A percentile compares a stretch with the other conserved stretches of the same genome.
phyloP scores from a whole-genome alignment of 2,113 vertebrate species.

The Crotalus helleri region DNA sequence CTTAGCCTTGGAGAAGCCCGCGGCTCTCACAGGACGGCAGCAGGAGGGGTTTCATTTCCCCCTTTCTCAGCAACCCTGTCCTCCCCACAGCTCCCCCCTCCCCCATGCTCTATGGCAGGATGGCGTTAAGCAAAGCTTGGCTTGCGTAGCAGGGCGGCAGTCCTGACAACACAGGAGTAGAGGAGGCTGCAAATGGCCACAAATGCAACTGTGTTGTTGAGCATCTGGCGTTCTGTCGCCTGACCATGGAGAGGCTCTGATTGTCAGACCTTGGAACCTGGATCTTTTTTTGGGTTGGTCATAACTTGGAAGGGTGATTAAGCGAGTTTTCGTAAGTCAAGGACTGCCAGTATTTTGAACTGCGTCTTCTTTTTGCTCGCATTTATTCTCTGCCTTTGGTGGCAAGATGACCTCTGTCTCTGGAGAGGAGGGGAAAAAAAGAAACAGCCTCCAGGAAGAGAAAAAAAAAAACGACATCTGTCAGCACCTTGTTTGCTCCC shows the following conservation, averaged over 20 bases:
- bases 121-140: neutral
- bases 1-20: no score
- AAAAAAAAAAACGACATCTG: neutral
- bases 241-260: neutral
- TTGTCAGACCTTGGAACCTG: neutral
- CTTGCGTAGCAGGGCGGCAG: neutral
- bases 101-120: neutral
- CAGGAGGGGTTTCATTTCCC: no score
- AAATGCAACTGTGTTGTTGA: neutral
- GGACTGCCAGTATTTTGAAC: neutral
- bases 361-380: neutral
- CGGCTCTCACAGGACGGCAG: neutral
- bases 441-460: slow-evolving; percentile 17
- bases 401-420: accelerated
- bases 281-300: neutral
- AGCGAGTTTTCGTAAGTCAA: neutral
- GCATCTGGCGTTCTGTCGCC: neutral
- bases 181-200: neutral
- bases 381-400: neutral
- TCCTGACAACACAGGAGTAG: neutral
- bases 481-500: slow-evolving; percentile 20
- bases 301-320: neutral
- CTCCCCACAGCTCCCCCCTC: neutral
- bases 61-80: neutral
- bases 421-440: neutral